Conservation (phyloP, 2,113 vertebrate genomes). For the Leptosomus discolor region DNA sequence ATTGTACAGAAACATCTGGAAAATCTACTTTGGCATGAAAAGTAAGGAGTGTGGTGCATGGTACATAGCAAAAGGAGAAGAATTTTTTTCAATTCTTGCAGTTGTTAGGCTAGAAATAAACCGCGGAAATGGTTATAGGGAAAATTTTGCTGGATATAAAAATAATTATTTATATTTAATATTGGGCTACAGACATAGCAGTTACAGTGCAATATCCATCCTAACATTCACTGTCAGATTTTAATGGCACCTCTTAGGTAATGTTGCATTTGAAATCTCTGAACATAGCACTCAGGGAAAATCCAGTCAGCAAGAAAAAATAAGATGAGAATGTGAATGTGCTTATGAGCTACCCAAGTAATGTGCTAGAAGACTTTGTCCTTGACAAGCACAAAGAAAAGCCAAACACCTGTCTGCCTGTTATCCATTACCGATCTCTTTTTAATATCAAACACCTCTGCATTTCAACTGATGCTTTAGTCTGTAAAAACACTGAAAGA, state of each 20-base stretch:
- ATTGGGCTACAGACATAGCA: background rate
- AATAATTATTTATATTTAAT: conserved; percentile 25
- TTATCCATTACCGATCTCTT: background rate
- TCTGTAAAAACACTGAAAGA: background rate
- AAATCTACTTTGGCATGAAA: background rate
- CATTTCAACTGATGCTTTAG: background rate
- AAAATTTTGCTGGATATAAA: background rate
- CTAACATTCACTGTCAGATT: background rate
- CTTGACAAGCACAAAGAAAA: conserved; percentile 21
- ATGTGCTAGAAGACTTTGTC: background rate
- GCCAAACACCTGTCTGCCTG: background rate
- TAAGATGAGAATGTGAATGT: background rate
- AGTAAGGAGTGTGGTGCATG: background rate
- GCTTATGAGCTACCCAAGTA: background rate
- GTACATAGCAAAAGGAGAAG: background rate
- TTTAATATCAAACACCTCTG: background rate
- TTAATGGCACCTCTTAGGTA: background rate
- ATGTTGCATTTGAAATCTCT: background rate
- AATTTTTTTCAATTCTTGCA: background rate
- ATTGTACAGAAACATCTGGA: background rate
- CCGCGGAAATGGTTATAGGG: background rate
- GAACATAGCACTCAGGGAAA: background rate
- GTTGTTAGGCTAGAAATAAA: conserved; percentile 16
- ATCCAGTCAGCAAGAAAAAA: conserved; percentile 38
- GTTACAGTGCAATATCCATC: background rate